Evolutionary conservation across 2,113 vertebrate species (phyloP), one percentile per base, ranked within the genome.

Genomic region (Atherinomorus stipes): DNA sequence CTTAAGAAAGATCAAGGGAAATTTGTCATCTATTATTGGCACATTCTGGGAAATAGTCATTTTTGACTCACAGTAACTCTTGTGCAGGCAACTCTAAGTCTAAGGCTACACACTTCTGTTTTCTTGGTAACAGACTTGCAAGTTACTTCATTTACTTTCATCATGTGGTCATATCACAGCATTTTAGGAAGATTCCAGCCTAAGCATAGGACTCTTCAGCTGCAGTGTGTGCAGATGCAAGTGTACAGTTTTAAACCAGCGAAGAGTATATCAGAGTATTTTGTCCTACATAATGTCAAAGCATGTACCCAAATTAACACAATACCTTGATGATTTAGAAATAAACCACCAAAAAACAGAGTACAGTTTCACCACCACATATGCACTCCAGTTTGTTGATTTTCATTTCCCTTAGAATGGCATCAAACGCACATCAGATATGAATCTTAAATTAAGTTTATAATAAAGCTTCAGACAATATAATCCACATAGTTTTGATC

Each of bases 401-500:
- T 47, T 47, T 47, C 18, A n/a, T 47, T 47, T 7, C 18, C 18
- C 19, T 19, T 19, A 15, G 5, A n/a, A 47, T 13, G 13, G 13
- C 11, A 42, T 42, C 3, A 42, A 42, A 42, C 7, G 19, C 18
- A 6, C 18, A n/a, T 18, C 18, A 15, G 7, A 19, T 7, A 18
- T n/a, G n/a, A n/a, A 45, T 45, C 18, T 16, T 45, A 16, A 47
- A 47, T 47, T 19, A 47, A 47, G 44, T 19, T 47, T n/a, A 47
- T 18, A 6, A 47, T n/a, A 47, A 53, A 66, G 16, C 44, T 4
- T 13, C 21, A 38, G 22, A 70, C 54, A 37, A 50, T 59, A 26
- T 15, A 25, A 22, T 52, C 23, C 26, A 53, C 45, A 58, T 44
- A 44, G 66, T 75, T 57, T 15, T 64, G n/a, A 63, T 74, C 21